Percentiles rank a stretch among this genome's conserved stretches.
phyloP scores from a whole-genome alignment of 2,888 invertebrate species.

The Loripinus fragilis region DNA sequence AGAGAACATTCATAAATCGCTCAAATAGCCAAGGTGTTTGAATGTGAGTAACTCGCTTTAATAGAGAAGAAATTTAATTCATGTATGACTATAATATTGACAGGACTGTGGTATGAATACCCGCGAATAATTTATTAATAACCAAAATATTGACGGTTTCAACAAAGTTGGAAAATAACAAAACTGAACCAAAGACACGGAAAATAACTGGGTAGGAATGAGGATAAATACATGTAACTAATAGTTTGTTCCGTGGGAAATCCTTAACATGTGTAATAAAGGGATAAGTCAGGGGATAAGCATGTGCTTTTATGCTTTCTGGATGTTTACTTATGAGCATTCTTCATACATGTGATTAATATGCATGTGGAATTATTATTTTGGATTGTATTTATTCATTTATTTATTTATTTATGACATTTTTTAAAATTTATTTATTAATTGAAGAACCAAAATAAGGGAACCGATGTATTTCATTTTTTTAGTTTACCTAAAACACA shows the following conservation, averaged over 20 bases:
- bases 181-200: background rate
- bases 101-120: constrained; percentile 1
- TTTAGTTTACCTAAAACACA: too few relatives aligned
- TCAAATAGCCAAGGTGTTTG: background rate
- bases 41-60: constrained; percentile 1
- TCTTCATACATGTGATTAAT: too few relatives aligned
- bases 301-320: too few relatives aligned
- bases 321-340: too few relatives aligned
- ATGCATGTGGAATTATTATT: too few relatives aligned
- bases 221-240: background rate
- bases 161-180: background rate
- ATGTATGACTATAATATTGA: constrained; percentile 18
- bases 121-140: constrained; percentile 4
- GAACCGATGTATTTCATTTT: too few relatives aligned
- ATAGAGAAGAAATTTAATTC: constrained; percentile 12
- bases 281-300: too few relatives aligned
- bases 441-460: too few relatives aligned
- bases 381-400: too few relatives aligned
- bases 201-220: background rate
- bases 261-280: too few relatives aligned
- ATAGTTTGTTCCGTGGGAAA: background rate
- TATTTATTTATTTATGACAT: too few relatives aligned
- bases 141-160: constrained; percentile 6
- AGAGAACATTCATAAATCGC: background rate
- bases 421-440: too few relatives aligned